Evolutionary conservation across 1,140 invertebrate species (phyloP), one percentile per base, ranked within the genome.

Genomic region (Eurosta solidaginis): DNA sequence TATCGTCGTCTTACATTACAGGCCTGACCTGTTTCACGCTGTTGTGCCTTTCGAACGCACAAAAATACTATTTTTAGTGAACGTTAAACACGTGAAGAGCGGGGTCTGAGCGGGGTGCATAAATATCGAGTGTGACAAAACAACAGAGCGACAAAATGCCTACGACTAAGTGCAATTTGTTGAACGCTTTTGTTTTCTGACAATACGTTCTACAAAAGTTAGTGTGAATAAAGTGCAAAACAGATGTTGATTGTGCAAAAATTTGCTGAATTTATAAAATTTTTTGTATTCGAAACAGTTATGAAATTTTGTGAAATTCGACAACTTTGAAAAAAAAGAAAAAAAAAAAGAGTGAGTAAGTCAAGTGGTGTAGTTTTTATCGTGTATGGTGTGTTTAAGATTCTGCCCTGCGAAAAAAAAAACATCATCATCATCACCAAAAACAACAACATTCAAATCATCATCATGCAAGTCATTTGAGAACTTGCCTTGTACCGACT

Each of bases 21-120:
- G 33, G 59, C 59, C 59, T 68, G 59, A 68, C 59, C 59, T 68
- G 59, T 68, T 68, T 68, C 59, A 68, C n/a, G n/a, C 59, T 68
- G 59, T 68, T 68, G 59, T 68, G 59, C 5, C 59, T 68, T 68
- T 68, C 59, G 33, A 42, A 68, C 54, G 54, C 54, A 59, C 3
- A 14, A 59, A 59, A 12, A 14, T 25, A 59, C 54, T 14, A 14
- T 59, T 59, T n/a, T n/a, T n/a, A n/a, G n/a, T n/a, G n/a, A n/a
- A n/a, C n/a, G n/a, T n/a, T 59, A 29, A 14, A 22, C 54, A 25
- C 10, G n/a, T 29, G 54, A 36, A 59, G n/a, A 33, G 54, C 14
- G 3, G 25, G 17, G 27, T n/a, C n/a, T n/a, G n/a, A n/a, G n/a
- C n/a, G n/a, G n/a, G n/a, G n/a, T n/a, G n/a, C n/a, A n/a, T n/a